Evolutionary conservation across 2,797 vertebrate genomes (phyloP).

Genomic region (Neoniphon sammara): DNA sequence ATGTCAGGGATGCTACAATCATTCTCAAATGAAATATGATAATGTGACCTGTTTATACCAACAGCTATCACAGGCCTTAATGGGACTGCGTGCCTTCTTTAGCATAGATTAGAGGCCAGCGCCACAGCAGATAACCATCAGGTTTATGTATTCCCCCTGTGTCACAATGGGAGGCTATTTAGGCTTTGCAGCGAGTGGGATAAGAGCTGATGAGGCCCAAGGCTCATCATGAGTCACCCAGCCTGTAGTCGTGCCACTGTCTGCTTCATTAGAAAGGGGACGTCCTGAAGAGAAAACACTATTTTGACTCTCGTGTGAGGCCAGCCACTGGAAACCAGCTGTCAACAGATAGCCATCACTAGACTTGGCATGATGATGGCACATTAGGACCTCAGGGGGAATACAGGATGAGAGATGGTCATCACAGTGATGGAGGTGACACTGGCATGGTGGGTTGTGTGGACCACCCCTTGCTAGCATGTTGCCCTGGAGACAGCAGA

Average conservation of each 20-base stretch:
- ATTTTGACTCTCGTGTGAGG: constrained; percentile 16
- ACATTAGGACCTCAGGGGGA: constrained; percentile 42
- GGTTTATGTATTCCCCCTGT: constrained; percentile 15
- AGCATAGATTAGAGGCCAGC: not conserved
- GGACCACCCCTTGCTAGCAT: not conserved
- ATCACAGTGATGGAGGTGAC: constrained; percentile 17
- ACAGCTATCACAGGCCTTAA: not conserved
- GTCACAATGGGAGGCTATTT: constrained; percentile 36
- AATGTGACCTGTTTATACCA: constrained; percentile 11
- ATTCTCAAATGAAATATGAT: not conserved
- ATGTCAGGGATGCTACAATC: constrained; percentile 1
- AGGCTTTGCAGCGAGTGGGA: constrained; percentile 24
- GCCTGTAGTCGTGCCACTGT: constrained; percentile 11
- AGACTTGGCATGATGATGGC: constrained; percentile 28
- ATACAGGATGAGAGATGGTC: constrained; percentile 45
- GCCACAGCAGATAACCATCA: constrained; percentile 29
- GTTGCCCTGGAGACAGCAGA: constrained; percentile 55
- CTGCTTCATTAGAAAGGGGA: constrained; percentile 22
- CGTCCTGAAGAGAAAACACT: constrained; percentile 18
- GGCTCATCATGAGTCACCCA: constrained; percentile 34
- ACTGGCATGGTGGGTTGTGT: constrained; percentile 18
- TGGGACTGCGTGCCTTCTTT: not conserved
- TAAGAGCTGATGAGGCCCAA: constrained; percentile 42
- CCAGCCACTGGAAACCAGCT: constrained; percentile 48
- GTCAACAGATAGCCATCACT: constrained; percentile 42